Conservation (phyloP, 2,113 vertebrate species). For the Hemichromis elongatus region DNA sequence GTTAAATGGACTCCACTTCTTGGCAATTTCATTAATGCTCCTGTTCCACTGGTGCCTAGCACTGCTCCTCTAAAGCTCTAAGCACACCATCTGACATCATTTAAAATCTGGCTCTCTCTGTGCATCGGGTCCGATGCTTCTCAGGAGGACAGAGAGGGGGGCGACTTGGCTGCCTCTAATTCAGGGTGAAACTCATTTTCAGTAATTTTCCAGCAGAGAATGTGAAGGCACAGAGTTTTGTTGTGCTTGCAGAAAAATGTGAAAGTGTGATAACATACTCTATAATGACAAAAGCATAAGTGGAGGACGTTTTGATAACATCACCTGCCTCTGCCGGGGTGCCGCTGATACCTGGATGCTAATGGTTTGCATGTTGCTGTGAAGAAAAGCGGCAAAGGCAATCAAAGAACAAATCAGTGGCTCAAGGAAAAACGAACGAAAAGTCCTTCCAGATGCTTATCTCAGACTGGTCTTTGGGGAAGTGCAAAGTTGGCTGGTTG, state of each 20-base stretch:
- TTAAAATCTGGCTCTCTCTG: not conserved
- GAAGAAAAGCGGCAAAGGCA: not conserved
- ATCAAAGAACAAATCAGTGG: conserved; percentile 30
- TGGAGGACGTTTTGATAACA: not conserved
- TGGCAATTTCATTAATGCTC: conserved; percentile 14
- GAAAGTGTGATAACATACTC: conserved; percentile 2
- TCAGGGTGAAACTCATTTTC: not conserved
- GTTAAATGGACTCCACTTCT: not conserved
- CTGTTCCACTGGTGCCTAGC: not conserved
- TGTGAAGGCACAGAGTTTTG: not conserved
- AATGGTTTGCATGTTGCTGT: conserved; percentile 21
- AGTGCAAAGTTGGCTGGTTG: not conserved
- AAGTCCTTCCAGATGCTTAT: not conserved
- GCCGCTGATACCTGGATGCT: not conserved
- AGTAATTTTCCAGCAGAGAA: not conserved
- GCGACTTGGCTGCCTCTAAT: not conserved
- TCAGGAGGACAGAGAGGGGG: not conserved
- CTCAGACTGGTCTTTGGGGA: not conserved
- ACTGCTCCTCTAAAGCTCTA: not conserved
- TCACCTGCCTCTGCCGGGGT: not conserved
- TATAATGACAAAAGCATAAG: conserved; percentile 4
- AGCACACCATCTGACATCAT: not conserved
- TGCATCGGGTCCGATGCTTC: not conserved
- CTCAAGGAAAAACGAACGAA: not conserved
- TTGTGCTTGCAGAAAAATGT: not conserved